Base-by-base conservation (phyloP, 2,797 vertebrate species). In the Chloroceryle inda region DNA sequence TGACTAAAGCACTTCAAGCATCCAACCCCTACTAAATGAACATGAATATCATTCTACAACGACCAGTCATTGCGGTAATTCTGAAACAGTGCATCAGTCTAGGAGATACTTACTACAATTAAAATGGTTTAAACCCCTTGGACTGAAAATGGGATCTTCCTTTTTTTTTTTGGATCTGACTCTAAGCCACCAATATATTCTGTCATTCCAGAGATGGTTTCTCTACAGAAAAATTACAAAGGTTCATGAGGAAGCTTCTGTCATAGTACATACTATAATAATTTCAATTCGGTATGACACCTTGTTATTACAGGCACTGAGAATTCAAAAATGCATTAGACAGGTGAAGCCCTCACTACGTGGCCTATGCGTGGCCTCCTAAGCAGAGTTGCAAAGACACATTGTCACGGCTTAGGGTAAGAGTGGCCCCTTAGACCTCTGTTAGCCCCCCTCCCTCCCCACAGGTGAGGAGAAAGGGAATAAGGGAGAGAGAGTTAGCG, bases 281-380 rank as follows among this genome's bases (percentile, higher is more conserved):
- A 85, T 47, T 86, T 85, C 58, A 73, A 75, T 78, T 56, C 44
- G 55, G 42, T 38, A 40, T 16, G 52, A 75, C 26, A 75, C 50
- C 38, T 75, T 85, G 77, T 33, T 87, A 83, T 24, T 87, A 40
- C 67, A 84, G 53, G 35, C 47, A 83, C 67, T 88, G 86, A 68
- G 52, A 87, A 72, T 37, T 74, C 69, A 31, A n/a, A 94, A 92
- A 85, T 72, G 27, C 26, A 76, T 91, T 27, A 90, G 38, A 86
- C 4, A 90, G n/a, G 35, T 88, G 74, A 95, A 94, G 26, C 45
- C 33, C 49, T 89, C 24, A 15, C 59, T 37, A 29, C 4, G 21
- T 44, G 31, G 18, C 26, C 23, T 83, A 52, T 6, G 8, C 0
- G 1, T 0, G 5, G 35, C 19, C 24, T 88, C 63, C 59, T 73